Evolutionary conservation across 2,797 vertebrate species (phyloP), one percentile per base, ranked within the genome.

Genomic region (Agapornis canus): DNA sequence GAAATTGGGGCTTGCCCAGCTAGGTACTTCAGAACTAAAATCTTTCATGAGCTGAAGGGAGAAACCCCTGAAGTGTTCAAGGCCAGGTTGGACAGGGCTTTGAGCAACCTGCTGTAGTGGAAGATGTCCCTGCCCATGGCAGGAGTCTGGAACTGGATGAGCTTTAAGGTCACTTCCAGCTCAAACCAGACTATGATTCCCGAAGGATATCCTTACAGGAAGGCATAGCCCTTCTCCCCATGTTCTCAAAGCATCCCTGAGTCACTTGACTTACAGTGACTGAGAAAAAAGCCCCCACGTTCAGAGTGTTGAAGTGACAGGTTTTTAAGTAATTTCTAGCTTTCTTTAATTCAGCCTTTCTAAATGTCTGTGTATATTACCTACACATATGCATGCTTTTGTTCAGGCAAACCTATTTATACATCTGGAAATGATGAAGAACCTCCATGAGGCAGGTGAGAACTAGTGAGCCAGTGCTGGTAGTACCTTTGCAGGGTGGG

Each of bases 401-500:
- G 43, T 78, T 54, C 63, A 45, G 75, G 47, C 49, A 81, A 78
- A 40, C 25, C 37, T 61, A 2, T 65, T 71, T 35, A 4, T 81
- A 37, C 31, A 69, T 59, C 45, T 89, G 69, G 49, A 76, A 37
- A 43, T 37, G 4, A 59, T 45, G 9, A 21, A 59, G 66, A 59
- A 12, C 4, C 31, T 91, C 29, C 20, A 8, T 23, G 52, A 2
- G 8, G 40, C 40, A n/a, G 64, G 29, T 13, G 57, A 57, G 52
- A 89, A 2, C 13, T n/a, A 42, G 37, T 0, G 8, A 85, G 35
- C 18, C 1, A 3, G 47, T 35, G 65, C 26, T 0, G 1, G 27
- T 59, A 78, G 54, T 60, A 75, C 10, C 14, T 60, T 23, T 63
- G 43, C 1, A 5, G 72, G 25, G 21, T 56, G 52, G 54, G 22